Evolutionary conservation across 2,113 vertebrate genomes (phyloP).

Genomic region (Cathartes aura): DNA sequence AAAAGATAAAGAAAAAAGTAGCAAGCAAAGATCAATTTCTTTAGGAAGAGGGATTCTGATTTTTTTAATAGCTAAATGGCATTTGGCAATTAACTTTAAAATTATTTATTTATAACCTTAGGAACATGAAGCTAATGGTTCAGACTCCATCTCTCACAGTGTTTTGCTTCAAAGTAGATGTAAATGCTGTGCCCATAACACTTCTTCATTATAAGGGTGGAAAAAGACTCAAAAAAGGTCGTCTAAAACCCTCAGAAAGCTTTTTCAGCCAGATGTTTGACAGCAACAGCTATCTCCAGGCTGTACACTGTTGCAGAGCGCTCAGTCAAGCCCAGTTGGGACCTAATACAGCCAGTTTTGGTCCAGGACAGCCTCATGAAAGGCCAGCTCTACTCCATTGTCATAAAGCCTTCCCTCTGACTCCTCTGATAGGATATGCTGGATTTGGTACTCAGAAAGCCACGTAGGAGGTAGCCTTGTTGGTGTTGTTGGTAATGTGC

Average conservation of each 20-base stretch:
- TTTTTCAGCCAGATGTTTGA: neutral
- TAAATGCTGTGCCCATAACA: neutral
- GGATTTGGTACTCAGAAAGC: neutral
- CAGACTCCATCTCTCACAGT: neutral
- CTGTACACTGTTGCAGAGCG: neutral
- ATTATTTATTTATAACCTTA: neutral
- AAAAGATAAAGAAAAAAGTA: accelerated
- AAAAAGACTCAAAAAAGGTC: neutral
- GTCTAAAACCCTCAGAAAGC: neutral
- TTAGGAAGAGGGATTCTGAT: neutral
- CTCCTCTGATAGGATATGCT: accelerated
- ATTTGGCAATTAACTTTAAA: neutral
- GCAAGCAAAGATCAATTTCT: neutral
- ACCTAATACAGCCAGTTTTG: neutral
- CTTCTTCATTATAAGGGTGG: neutral
- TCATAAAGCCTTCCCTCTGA: neutral
- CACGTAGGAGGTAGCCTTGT: neutral
- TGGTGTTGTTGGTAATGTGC: neutral
- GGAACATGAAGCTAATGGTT: neutral
- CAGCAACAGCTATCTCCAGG: neutral
- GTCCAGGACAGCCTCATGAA: neutral
- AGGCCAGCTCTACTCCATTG: neutral
- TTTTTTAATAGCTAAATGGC: neutral
- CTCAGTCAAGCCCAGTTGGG: accelerated
- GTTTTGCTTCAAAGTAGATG: neutral